Evolutionary conservation across 64 coral and sea anemone genomes (phyloP).

Genomic region (Montipora capricornis): DNA sequence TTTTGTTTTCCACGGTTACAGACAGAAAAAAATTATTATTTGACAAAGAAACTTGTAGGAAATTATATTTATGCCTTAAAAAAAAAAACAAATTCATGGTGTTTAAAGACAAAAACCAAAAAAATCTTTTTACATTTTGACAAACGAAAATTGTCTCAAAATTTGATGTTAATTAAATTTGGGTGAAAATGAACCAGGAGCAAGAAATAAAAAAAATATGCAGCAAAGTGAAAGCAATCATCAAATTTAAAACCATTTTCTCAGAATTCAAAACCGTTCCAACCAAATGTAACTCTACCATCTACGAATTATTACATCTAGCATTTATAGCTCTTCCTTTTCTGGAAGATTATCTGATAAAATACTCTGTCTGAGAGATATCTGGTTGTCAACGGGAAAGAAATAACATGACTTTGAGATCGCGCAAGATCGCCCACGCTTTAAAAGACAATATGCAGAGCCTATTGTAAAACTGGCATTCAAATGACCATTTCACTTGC

Average conservation of each 20-base stretch:
- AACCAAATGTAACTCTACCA: background rate
- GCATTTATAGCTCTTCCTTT: background rate
- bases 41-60: background rate
- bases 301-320: background rate
- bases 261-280: background rate
- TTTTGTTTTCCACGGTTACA: background rate
- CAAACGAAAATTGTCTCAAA: background rate
- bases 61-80: background rate
- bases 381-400: background rate
- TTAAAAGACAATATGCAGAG: background rate
- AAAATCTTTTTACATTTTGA: background rate
- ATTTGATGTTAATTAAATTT: background rate
- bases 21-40: background rate
- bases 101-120: background rate
- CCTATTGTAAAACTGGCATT: background rate
- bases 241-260: background rate
- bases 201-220: background rate
- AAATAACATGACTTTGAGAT: background rate
- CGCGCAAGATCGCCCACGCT: constrained; percentile 30
- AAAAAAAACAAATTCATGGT: background rate
- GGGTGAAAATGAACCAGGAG: background rate
- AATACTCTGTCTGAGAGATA: background rate
- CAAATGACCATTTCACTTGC: constrained; percentile 45
- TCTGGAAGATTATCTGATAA: background rate
- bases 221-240: background rate